Evolutionary conservation across 1,140 invertebrate species (phyloP), one percentile per base, ranked within the genome.

Genomic region (Marisa cornuarietis): DNA sequence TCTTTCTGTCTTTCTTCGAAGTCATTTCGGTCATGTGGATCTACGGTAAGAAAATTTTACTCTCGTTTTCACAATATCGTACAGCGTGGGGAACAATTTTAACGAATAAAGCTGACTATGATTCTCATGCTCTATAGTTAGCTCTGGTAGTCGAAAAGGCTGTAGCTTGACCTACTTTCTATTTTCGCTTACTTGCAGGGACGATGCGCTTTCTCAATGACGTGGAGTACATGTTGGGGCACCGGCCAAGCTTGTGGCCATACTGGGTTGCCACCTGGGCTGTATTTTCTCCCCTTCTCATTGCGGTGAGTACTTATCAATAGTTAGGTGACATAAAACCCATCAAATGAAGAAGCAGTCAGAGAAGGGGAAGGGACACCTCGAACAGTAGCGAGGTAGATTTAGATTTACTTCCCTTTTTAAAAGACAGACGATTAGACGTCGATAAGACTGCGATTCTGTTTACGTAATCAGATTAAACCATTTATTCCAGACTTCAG

Each of bases 181-280:
- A 42, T 68, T 11, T 1, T 74, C 31, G 54, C 24, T 76, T 71
- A 75, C 79, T 76, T 75, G 22, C 58, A 89, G 83, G 92, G 92
- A 88, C 89, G 91, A 84, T 92, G 91, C 81, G 90, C 91, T 85
- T 93, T 91, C n/a, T 88, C 91, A 82, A 92, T 91, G 79, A 86
- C 61, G 80, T 88, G 75, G 83, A 86, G 78, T 85, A 86, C 74
- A 87, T 88, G 85, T 81, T 87, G 76, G 85, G 82, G 42, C 73
- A 79, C 54, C 78, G 79, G 54, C 82, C 83, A 42, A 54, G 82
- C 31, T 69, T 81, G 0, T 85, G 31, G 85, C 73, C 82, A 16
- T 83, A 84, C 80, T 82, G 87, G 86, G 71, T 83, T 62, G 82
- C 86, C 76, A 84, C 81, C 66, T 87, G 82, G 83, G 79, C 80